Evolutionary conservation across 2,113 vertebrate species (phyloP).

Genomic region (Melanerpes formicivorus): DNA sequence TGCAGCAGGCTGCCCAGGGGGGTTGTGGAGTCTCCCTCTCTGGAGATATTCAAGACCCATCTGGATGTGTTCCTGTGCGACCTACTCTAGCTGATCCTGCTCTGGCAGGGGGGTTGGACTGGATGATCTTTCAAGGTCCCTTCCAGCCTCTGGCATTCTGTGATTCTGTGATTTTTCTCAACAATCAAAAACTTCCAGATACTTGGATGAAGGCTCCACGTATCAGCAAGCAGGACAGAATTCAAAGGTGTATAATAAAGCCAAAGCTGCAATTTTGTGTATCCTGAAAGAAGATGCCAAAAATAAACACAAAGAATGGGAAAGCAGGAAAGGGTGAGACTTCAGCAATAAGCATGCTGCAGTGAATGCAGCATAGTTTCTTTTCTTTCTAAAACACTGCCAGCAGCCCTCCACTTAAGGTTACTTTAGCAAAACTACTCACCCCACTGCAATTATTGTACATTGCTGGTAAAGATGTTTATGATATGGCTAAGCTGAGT

Average conservation of each 20-base stretch:
- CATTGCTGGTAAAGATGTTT: conserved; percentile 42
- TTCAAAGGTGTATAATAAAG: neutral
- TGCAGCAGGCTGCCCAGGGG: too few relatives aligned
- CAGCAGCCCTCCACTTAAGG: conserved; percentile 5
- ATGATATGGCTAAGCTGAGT: conserved; percentile 43
- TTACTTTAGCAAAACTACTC: conserved; percentile 54
- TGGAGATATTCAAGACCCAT: too few relatives aligned
- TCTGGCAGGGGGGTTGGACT: too few relatives aligned
- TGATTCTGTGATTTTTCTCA: neutral
- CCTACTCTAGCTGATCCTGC: too few relatives aligned
- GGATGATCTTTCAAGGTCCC: too few relatives aligned
- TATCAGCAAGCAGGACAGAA: neutral
- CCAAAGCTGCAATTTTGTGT: neutral
- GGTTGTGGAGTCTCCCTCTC: too few relatives aligned
- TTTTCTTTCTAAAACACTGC: conserved; percentile 18
- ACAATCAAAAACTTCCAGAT: neutral
- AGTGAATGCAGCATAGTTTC: neutral
- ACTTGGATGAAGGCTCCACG: neutral
- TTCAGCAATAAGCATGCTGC: neutral
- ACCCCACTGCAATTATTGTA: conserved; percentile 31
- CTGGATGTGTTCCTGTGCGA: too few relatives aligned
- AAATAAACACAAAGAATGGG: conserved; percentile 4
- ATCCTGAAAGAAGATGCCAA: conserved; percentile 24
- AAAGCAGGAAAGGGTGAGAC: conserved; percentile 6
- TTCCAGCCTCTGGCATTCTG: too few relatives aligned